Conservation (phyloP, 2,113 vertebrate genomes). For the Archocentrus centrarchus region DNA sequence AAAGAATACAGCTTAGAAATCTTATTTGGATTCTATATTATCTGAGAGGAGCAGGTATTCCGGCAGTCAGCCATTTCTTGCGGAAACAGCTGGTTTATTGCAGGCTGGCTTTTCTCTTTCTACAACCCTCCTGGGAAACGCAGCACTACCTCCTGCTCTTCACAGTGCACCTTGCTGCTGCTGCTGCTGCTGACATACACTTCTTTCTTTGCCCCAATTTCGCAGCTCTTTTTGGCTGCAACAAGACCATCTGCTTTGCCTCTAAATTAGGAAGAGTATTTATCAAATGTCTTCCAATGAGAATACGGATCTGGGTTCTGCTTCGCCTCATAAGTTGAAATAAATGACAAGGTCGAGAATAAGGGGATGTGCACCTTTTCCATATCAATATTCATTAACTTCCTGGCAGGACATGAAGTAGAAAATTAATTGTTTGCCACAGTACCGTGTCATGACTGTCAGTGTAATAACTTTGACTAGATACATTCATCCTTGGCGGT, state of each 20-base stretch:
- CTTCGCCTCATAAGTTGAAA: slow-evolving; percentile 30
- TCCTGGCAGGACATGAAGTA: slow-evolving; percentile 2
- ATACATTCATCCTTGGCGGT: background rate
- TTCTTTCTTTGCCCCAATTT: slow-evolving; percentile 53
- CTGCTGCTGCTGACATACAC: slow-evolving; percentile 56
- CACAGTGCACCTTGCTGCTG: slow-evolving; percentile 21
- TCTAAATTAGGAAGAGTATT: slow-evolving; percentile 51
- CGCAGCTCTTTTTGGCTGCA: slow-evolving; percentile 19
- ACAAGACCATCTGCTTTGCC: slow-evolving; percentile 55
- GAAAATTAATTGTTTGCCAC: slow-evolving; percentile 36
- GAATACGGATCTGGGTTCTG: slow-evolving; percentile 36
- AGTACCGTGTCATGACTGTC: background rate
- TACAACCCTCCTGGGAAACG: slow-evolving; percentile 33
- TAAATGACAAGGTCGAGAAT: slow-evolving; percentile 56
- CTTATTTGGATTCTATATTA: slow-evolving; percentile 5
- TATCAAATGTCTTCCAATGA: slow-evolving; percentile 44
- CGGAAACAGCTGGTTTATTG: slow-evolving; percentile 64
- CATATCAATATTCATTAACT: slow-evolving; percentile 40
- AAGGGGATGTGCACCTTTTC: background rate
- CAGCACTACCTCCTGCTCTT: slow-evolving; percentile 34
- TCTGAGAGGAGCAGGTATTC: slow-evolving; percentile 30
- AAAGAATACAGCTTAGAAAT: background rate
- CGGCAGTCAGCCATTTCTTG: slow-evolving; percentile 33
- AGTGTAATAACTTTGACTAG: background rate
- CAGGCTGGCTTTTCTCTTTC: slow-evolving; percentile 30